Evolutionary conservation across 2,888 invertebrate genomes (phyloP), one percentile per base, ranked within the genome.

Genomic region (Netelia melanura): DNA sequence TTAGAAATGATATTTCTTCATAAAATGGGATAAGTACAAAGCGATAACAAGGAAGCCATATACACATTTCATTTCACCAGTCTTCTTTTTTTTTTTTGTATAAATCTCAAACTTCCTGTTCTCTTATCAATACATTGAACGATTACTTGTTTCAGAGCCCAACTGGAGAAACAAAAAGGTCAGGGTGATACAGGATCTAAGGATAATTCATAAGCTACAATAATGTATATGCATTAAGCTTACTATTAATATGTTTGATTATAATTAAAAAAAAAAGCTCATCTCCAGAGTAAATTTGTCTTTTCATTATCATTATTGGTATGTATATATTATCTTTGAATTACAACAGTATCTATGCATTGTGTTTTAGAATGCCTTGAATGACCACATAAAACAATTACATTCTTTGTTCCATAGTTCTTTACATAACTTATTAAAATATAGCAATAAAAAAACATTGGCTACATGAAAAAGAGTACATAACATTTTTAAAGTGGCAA

Each of bases 121-220:
- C n/a, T 0, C n/a, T 3, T 10, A 11, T 70, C 23, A 61, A 38
- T 30, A 58, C 52, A 52, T 11, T 62, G 30, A 44, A 76, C 61
- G 25, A 62, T 81, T 89, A 87, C 91, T 90, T 90, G 67, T 96
- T 96, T 81, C 95, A 96, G 96, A 88, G 96, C 96, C 89, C 96
- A 96, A 92, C 91, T 96, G 79, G 96, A 96, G 87, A 96, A 96
- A 89, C 95, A 96, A 89, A 96, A 95, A 87, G 90, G 88, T 62
- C 88, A 89, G 54, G 86, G 76, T 6, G 91, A 91, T 10, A 58
- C 80, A 0, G 78, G 72, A 2, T 61, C 86, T 3, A 91, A 91
- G 86, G 90, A 92, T 38, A 88, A 88, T 87, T 87, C 86, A 83
- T 74, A 71, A 75, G 21, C 17, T 14, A n/a, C 30, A 44, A 62